phyloP scores from a whole-genome alignment of 2,113 vertebrate species.

The Rafetus swinhoei region DNA sequence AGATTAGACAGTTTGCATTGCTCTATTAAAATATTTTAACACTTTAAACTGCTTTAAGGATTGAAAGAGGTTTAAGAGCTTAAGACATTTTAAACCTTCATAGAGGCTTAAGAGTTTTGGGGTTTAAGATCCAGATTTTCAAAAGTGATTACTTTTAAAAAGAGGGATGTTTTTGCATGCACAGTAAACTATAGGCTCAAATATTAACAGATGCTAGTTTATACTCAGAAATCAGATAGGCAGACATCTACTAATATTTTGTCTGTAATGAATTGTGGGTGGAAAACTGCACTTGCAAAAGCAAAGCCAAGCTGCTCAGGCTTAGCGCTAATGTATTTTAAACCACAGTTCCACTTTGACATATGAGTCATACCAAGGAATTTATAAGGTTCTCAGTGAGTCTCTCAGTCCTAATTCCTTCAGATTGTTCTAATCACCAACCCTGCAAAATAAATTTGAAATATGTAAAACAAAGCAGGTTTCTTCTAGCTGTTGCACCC shows the following conservation, averaged over 20 bases:
- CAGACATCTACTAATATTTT: neutral
- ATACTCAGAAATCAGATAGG: neutral
- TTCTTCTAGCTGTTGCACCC: neutral
- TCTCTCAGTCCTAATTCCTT: neutral
- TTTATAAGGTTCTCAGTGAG: neutral
- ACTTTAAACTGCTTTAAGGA: neutral
- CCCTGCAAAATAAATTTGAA: neutral
- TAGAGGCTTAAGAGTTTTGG: neutral
- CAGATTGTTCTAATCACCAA: neutral
- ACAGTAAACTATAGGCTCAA: neutral
- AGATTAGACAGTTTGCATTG: neutral
- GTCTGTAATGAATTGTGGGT: neutral
- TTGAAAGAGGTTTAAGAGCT: neutral
- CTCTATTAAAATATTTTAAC: neutral
- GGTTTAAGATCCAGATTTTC: neutral
- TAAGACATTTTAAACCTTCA: neutral
- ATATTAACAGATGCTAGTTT: neutral
- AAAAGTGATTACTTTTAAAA: neutral
- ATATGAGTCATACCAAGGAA: neutral
- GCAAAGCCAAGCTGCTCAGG: neutral
- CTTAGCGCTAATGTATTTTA: neutral
- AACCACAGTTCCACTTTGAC: slow-evolving; percentile 5
- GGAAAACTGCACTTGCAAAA: neutral
- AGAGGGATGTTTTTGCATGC: neutral
- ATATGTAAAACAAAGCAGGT: neutral